A percentile compares a stretch with the other conserved stretches of the same genome.
Evolutionary conservation across 2,888 invertebrate species (phyloP).

Genomic region (Idaea aversata): DNA sequence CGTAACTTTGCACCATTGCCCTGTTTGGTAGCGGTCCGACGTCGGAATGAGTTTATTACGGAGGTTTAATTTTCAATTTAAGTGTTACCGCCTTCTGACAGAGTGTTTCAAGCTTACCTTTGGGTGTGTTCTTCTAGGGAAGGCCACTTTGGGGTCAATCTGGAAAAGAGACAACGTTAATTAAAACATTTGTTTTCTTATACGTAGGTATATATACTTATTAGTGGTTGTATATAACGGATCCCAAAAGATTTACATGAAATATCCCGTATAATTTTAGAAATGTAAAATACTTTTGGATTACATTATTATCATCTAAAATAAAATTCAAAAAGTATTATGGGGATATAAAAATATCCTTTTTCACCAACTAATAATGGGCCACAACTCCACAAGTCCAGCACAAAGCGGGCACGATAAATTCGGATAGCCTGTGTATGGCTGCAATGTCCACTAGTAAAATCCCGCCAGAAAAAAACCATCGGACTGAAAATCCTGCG

Average conservation of each 20-base stretch:
- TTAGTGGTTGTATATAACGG: too few species aligned
- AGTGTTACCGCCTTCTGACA: slow-evolving; percentile 42
- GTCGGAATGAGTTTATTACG: slow-evolving; percentile 61
- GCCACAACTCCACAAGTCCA: slow-evolving; percentile 54
- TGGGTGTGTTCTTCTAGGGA: slow-evolving; percentile 99
- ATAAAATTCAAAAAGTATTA: not conserved
- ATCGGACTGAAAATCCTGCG: slow-evolving; percentile 72
- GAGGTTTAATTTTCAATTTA: slow-evolving; percentile 62
- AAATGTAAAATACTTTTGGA: not conserved
- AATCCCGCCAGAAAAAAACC: slow-evolving; percentile 73
- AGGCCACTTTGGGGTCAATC: slow-evolving; percentile 99
- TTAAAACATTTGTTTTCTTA: slow-evolving; percentile 5
- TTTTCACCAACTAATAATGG: slow-evolving; percentile 59
- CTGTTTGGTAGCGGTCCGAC: slow-evolving; percentile 56
- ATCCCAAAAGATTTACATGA: not conserved
- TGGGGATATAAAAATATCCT: not conserved
- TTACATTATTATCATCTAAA: not conserved
- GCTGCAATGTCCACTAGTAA: slow-evolving; percentile 63
- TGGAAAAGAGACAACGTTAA: slow-evolving; percentile 78
- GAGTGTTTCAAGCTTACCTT: slow-evolving; percentile 87
- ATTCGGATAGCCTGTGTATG: slow-evolving; percentile 61
- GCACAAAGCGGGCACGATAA: slow-evolving; percentile 59
- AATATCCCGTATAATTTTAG: not conserved
- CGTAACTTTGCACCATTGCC: slow-evolving; percentile 52
- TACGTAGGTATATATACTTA: not conserved